phyloP scores from a whole-genome alignment of 2,113 vertebrate genomes.

The Neogobius melanostomus region DNA sequence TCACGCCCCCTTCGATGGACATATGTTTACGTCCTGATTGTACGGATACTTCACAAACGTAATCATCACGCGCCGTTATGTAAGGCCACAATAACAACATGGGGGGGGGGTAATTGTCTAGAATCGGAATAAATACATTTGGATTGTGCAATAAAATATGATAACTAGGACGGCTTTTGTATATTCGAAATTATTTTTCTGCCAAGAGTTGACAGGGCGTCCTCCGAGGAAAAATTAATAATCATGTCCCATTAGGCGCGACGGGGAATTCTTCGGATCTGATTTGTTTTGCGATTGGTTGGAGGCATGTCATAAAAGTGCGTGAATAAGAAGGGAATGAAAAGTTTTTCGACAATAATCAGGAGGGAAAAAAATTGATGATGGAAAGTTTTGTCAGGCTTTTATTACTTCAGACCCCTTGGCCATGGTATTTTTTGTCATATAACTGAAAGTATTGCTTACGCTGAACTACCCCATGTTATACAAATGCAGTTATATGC shows the following conservation, averaged over 20 bases:
- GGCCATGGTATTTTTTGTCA: too few species aligned
- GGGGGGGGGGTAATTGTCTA: constrained; percentile 75
- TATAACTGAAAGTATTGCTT: too few species aligned
- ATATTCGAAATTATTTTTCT: constrained; percentile 89
- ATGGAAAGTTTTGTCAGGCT: too few species aligned
- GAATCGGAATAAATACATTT: constrained; percentile 81
- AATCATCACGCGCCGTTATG: constrained; percentile 74
- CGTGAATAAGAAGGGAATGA: background rate
- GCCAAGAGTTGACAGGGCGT: constrained; percentile 80
- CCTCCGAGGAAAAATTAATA: constrained; percentile 92
- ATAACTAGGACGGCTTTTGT: constrained; percentile 85
- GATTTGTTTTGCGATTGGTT: constrained; percentile 29
- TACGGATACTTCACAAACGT: constrained; percentile 82
- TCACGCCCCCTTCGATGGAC: constrained; percentile 79
- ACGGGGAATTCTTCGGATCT: constrained; percentile 69
- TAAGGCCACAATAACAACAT: constrained; percentile 60
- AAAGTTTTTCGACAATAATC: background rate
- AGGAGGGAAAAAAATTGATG: too few species aligned
- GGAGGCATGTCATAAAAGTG: background rate
- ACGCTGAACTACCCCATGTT: too few species aligned
- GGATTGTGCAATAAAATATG: constrained; percentile 89
- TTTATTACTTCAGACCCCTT: too few species aligned
- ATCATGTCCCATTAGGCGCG: constrained; percentile 84
- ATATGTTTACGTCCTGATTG: constrained; percentile 86
- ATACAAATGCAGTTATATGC: too few species aligned